Evolutionary conservation across 1,140 invertebrate species (phyloP).

Genomic region (Rhopalosiphum maidis): DNA sequence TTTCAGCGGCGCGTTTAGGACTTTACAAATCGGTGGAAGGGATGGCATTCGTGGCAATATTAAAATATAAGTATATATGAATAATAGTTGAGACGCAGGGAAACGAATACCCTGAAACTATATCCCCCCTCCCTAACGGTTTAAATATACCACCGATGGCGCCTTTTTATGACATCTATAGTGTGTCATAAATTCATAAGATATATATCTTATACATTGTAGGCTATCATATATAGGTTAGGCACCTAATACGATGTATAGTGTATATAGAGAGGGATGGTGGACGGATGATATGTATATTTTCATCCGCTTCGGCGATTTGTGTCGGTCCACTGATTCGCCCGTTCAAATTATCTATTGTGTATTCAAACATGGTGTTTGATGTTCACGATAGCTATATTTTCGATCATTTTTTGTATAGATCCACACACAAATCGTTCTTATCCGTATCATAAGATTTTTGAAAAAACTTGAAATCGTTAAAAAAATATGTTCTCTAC

Average conservation of each 20-base stretch:
- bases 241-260: neutral
- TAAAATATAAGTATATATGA: neutral
- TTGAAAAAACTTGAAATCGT: neutral
- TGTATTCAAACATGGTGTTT: neutral
- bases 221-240: neutral
- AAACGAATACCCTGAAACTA: neutral
- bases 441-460: neutral
- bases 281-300: conserved; percentile 1
- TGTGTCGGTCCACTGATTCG: neutral
- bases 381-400: neutral
- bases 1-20: neutral
- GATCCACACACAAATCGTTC: neutral
- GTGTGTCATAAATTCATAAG: neutral
- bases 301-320: neutral
- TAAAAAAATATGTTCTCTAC: neutral
- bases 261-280: neutral
- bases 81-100: neutral
- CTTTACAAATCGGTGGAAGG: neutral
- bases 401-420: neutral
- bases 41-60: neutral
- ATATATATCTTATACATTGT: neutral
- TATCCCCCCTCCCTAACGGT: neutral
- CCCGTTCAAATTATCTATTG: neutral
- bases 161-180: neutral
- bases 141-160: neutral